Evolutionary conservation across 2,888 invertebrate genomes (phyloP).

Genomic region (Troglohyphantes excavatus): DNA sequence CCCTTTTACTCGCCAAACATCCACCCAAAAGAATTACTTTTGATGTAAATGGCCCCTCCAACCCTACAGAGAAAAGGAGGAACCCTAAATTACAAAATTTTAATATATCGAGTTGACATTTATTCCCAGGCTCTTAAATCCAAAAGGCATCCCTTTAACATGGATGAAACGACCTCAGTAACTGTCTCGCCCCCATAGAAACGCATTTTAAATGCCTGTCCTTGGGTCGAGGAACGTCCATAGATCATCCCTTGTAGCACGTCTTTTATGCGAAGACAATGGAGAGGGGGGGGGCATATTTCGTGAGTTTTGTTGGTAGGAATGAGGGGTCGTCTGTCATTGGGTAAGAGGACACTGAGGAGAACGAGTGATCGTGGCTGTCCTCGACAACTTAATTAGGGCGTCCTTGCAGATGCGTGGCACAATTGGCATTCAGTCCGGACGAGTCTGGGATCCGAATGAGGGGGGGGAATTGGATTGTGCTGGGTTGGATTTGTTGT

Average conservation of each 20-base stretch:
- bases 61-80: constrained; percentile 19
- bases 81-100: constrained; percentile 7
- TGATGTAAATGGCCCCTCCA: not conserved
- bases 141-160: not conserved
- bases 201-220: constrained; percentile 45
- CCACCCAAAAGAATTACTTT: not conserved
- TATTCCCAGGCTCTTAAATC: constrained; percentile 16
- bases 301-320: constrained; percentile 39
- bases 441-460: not conserved
- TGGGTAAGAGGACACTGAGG: constrained; percentile 24
- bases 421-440: constrained; percentile 14
- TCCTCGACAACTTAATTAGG: constrained; percentile 53
- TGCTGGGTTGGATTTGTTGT: not conserved
- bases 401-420: not conserved
- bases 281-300: constrained; percentile 27
- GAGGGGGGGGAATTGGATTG: not conserved
- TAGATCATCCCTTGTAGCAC: constrained; percentile 31
- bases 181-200: not conserved
- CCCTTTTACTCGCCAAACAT: not conserved
- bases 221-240: not conserved
- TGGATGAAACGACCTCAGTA: constrained; percentile 12
- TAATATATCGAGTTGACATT: constrained; percentile 24
- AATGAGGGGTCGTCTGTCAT: constrained; percentile 14
- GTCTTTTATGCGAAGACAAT: constrained; percentile 41
- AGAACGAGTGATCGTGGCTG: constrained; percentile 41